phyloP scores from a whole-genome alignment of 2,113 vertebrate species.

The Oryzias javanicus region DNA sequence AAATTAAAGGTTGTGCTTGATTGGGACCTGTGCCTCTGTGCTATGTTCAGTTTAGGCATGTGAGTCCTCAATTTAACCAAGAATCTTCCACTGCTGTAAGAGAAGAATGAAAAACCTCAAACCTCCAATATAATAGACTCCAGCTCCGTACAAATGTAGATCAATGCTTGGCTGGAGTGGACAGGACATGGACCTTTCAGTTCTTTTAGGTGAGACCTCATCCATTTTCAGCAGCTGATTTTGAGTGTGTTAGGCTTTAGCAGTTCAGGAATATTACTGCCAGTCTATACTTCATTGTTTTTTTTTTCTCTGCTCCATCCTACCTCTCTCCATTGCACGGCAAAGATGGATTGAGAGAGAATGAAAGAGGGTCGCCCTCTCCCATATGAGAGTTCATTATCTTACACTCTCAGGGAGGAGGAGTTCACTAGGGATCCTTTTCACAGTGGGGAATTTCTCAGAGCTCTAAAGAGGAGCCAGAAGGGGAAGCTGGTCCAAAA shows the following conservation, averaged over 20 bases:
- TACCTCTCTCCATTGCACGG: conserved; percentile 14
- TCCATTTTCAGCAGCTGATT: conserved; percentile 42
- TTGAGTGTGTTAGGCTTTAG: conserved; percentile 29
- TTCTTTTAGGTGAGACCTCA: conserved; percentile 41
- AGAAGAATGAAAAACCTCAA: conserved; percentile 64
- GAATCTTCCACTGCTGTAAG: conserved; percentile 32
- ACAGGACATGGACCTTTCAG: conserved; percentile 49
- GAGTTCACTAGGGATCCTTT: conserved; percentile 27
- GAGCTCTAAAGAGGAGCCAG: conserved; percentile 37
- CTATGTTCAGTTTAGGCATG: conserved; percentile 31
- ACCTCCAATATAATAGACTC: conserved; percentile 72
- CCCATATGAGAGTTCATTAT: conserved; percentile 56
- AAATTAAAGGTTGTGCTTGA: conserved; percentile 31
- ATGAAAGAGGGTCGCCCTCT: conserved; percentile 38
- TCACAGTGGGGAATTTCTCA: conserved; percentile 34
- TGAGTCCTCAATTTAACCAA: conserved; percentile 52
- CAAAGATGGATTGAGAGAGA: conserved; percentile 49
- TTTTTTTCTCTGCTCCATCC: conserved; percentile 12
- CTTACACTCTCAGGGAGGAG: conserved; percentile 34
- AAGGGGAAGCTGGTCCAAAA: conserved; percentile 35
- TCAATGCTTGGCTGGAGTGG: conserved; percentile 49
- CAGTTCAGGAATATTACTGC: conserved; percentile 39
- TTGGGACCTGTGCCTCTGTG: conserved; percentile 10
- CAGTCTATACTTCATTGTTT: conserved; percentile 19
- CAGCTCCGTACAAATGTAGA: conserved; percentile 49